Base-by-base conservation (phyloP, 1,140 invertebrate species). In the Steinernema khuongi region DNA sequence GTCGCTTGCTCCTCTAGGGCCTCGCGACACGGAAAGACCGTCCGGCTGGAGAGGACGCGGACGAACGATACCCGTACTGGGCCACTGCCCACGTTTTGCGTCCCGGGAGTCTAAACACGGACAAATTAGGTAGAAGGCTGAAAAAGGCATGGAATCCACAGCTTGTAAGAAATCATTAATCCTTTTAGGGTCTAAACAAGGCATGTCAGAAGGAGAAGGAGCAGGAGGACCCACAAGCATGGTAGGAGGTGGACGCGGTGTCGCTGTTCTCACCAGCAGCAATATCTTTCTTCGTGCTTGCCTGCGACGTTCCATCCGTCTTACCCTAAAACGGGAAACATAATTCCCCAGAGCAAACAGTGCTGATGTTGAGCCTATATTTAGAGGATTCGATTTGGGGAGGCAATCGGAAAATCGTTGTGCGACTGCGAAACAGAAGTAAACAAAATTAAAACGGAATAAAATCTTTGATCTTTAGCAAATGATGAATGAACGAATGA, bases 151-250 rank as follows among this genome's bases (percentile, higher is more conserved):
- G n/a, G n/a, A n/a, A n/a, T n/a, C n/a, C n/a, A n/a, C n/a, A n/a
- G n/a, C n/a, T n/a, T n/a, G n/a, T n/a, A n/a, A n/a, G n/a, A n/a
- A n/a, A n/a, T n/a, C n/a, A n/a, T n/a, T n/a, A n/a, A n/a, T 84
- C 75, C 84, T 81, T 67, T 84, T 80, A 18, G 79, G 67, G 31
- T 68, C 77, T 78, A 66, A 70, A 78, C 41, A 17, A 36, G 29
- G n/a, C 41, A 76, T 30, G 26, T 74, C 1, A 31, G 33, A 32
- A 67, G 26, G 4, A 22, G 4, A 74, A 32, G 74, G 28, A 73
- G 18, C 7, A 18, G 14, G 31, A 69, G 19, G 14, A 18, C 28
- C 71, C 19, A 76, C 75, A 44, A 1, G 75, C 19, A 29, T 76
- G 75, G 36, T 77, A 76, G 70, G 70, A 74, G 18, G 75, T 76